Evolutionary conservation across 2,888 invertebrate genomes (phyloP).

Genomic region (Drosophila fulvimacula): DNA sequence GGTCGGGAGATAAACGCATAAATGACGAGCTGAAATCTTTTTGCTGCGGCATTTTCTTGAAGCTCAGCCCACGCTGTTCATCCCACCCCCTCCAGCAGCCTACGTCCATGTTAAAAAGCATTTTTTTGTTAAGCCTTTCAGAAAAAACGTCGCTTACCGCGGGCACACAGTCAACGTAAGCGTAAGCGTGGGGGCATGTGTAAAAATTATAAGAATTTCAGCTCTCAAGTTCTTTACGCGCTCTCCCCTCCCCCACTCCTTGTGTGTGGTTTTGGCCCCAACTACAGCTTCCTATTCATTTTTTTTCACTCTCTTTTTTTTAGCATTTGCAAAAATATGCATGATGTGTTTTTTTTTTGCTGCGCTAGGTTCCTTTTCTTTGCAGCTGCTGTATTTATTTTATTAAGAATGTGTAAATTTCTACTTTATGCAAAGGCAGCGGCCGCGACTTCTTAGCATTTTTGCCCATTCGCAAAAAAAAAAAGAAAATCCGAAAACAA

Average conservation of each 20-base stretch:
- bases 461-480: conserved; percentile 43
- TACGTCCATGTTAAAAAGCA: conserved; percentile 69
- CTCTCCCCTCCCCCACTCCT: neutral
- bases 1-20: conserved; percentile 76
- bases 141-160: conserved; percentile 60
- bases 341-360: conserved; percentile 34
- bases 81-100: neutral
- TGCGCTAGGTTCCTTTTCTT: conserved; percentile 42
- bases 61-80: conserved; percentile 5
- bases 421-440: conserved; percentile 74
- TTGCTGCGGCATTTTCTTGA: conserved; percentile 71
- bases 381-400: conserved; percentile 71
- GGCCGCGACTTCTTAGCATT: conserved; percentile 76
- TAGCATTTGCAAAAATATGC: conserved; percentile 63
- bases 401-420: conserved; percentile 80
- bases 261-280: conserved; percentile 16
- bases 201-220: conserved; percentile 78
- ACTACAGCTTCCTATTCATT: neutral
- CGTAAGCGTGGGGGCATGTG: conserved; percentile 49
- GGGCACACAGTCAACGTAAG: conserved; percentile 12
- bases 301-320: conserved; percentile 8
- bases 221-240: conserved; percentile 70
- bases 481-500: neutral
- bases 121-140: conserved; percentile 78
- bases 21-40: conserved; percentile 79